Base-by-base conservation (phyloP, 2,797 vertebrate species). In the Myiothlypis coronata region DNA sequence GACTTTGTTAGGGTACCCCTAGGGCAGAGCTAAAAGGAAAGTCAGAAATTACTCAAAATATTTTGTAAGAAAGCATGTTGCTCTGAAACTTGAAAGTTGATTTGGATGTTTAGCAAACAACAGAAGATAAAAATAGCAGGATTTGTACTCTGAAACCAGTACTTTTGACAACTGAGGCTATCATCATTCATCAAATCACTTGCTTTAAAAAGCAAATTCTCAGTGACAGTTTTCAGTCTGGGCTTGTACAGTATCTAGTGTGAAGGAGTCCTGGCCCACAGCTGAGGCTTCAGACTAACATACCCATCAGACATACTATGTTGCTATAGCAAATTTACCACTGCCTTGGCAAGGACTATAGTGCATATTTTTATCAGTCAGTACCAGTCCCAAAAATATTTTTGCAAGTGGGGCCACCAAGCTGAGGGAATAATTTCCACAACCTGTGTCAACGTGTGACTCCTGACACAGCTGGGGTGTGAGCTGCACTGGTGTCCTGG, bases 241-340 rank as follows among this genome's bases (percentile, higher is more conserved):
- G 83, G 80, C 88, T 93, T 84, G 67, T 90, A 74, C 85, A 84
- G 44, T 39, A 82, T 34, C 91, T 96, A 78, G 72, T 82, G 70
- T 92, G 87, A 96, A 89, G 92, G 87, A 93, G 87, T 91, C 92
- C 91, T 93, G 91, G 91, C 74, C 87, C 94, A 59, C 89, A 95
- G 94, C 91, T 93, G 95, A 96, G 95, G 87, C 83, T 93, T 65
- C 80, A 46, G 91, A 90, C 81, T 88, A 91, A 77, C 87, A 91
- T n/a, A 95, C 76, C 87, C 90, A 87, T 59, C 85, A 93, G 89
- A 89, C 91, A 91, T 90, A 90, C 93, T 88, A 81, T 97, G 94
- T 96, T 94, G 93, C 94, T 90, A 82, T 90, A 96, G 89, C 89
- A 95, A 92, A 94, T 83, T 60, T 76, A 82, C 94, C 83, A 79